Evolutionary conservation across 2,113 vertebrate genomes (phyloP), one percentile per base, ranked within the genome.

Genomic region (Callaeas wilsoni): DNA sequence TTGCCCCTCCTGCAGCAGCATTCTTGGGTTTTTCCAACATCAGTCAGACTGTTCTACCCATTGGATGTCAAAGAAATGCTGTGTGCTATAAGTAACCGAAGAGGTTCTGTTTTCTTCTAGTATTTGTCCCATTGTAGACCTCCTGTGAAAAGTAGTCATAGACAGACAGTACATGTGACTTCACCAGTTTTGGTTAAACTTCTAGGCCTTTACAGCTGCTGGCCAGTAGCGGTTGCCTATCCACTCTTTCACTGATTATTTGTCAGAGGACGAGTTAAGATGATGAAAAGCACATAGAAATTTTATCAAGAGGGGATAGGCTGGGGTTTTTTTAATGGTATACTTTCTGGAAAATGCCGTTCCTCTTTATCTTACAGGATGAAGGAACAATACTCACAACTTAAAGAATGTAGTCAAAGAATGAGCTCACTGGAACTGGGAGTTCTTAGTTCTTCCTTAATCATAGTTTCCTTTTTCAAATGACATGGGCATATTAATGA

Each of bases 1-100:
- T 35, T 53, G 2, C 12, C 26, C 29, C 35, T 88, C 26, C 42
- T 63, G 29, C n/a, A 74, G 21, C 1, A 12, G 2, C 0, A 0
- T 84, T 87, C 49, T 33, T 5, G 2, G 20, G 6, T 79, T 56
- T 85, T 85, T 44, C 50, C 65, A 50, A 3, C 19, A n/a, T 32
- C 3, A 1, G 6, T 57, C 62, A 76, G 37, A 33, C n/a, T 74
- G 8, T 70, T 74, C 29, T 63, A 37, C 32, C 22, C 9, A 4
- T 4, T 20, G 9, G 14, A 53, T 26, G 37, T 33, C 59, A 84
- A 30, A 57, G n/a, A 59, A 87, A 62, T 64, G 46, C 23, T 23
- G 6, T 46, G 8, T 59, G 13, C 44, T 80, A 29, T 21, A 64
- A 68, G 12, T 39, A 79, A 64, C 63, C 3, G 4, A 37, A 63